phyloP scores from a whole-genome alignment of 2,888 invertebrate genomes.

The Hetaerina titia region DNA sequence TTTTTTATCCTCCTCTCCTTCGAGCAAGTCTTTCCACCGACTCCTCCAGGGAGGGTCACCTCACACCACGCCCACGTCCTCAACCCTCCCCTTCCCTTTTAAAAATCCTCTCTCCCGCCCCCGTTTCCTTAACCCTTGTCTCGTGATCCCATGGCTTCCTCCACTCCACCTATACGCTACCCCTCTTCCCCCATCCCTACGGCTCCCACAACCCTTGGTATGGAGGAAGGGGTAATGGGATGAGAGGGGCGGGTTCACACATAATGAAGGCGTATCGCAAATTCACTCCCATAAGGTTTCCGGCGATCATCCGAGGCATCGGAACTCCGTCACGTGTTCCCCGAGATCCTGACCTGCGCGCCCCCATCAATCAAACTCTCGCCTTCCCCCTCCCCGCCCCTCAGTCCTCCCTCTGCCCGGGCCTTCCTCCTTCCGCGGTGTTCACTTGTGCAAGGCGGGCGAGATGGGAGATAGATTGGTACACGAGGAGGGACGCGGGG shows the following conservation, averaged over 20 bases:
- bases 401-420: not conserved
- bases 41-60: too few species aligned
- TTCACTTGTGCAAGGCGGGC: slow-evolving; percentile 12
- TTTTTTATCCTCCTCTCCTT: too few species aligned
- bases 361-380: slow-evolving; percentile 58
- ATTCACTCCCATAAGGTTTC: slow-evolving; percentile 41
- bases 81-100: not conserved
- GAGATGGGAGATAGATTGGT: slow-evolving; percentile 21
- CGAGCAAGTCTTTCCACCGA: too few species aligned
- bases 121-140: too few species aligned
- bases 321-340: slow-evolving; percentile 44
- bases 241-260: too few species aligned
- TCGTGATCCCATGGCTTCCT: too few species aligned
- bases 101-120: not conserved
- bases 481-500: not conserved
- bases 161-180: too few species aligned
- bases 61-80: too few species aligned
- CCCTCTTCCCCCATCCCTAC: not conserved
- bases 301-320: slow-evolving; percentile 39
- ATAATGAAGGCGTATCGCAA: slow-evolving; percentile 33
- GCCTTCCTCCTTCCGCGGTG: not conserved
- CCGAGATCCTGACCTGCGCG: slow-evolving; percentile 45
- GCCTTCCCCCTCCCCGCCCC: not conserved
- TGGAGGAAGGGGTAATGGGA: not conserved
- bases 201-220: not conserved